Conservation (phyloP, 2,888 invertebrate species). For the Amphipyra berbera region DNA sequence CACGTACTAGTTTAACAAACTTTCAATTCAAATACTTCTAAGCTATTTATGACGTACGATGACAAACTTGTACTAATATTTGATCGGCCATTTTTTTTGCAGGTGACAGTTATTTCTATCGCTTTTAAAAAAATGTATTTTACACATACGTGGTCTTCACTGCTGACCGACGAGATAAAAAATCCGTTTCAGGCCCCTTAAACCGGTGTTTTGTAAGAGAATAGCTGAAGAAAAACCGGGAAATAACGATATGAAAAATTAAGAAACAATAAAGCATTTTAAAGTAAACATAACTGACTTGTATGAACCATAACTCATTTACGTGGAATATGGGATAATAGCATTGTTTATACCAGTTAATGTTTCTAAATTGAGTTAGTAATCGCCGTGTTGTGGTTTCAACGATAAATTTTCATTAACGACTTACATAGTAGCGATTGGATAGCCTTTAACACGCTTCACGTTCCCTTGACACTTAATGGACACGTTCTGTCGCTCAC, state of each 20-base stretch:
- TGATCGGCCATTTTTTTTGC: no score
- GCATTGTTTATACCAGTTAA: constrained; percentile 71
- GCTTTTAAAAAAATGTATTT: no score
- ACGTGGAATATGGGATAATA: constrained; percentile 62
- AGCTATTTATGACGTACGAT: no score
- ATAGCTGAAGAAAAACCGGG: no score
- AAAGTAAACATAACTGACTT: constrained; percentile 61
- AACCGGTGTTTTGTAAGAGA: no score
- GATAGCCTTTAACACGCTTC: constrained; percentile 1
- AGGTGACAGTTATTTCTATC: no score
- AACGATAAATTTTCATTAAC: constrained; percentile 72
- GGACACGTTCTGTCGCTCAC: constrained; percentile 4
- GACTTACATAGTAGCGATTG: constrained; percentile 57
- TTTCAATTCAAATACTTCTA: no score
- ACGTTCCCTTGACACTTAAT: constrained; percentile 28
- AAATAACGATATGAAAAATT: constrained; percentile 11
- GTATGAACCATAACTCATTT: constrained; percentile 61
- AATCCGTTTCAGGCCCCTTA: no score
- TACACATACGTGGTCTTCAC: no score
- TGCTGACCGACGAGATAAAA: no score
- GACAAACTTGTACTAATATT: no score
- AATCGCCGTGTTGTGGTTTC: constrained; percentile 67
- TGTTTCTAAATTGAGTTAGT: constrained; percentile 70
- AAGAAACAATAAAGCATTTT: constrained; percentile 64
- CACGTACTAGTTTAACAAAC: no score